Evolutionary conservation across 2,113 vertebrate genomes (phyloP), one percentile per base, ranked within the genome.

Genomic region (Odontophorus gujanensis): DNA sequence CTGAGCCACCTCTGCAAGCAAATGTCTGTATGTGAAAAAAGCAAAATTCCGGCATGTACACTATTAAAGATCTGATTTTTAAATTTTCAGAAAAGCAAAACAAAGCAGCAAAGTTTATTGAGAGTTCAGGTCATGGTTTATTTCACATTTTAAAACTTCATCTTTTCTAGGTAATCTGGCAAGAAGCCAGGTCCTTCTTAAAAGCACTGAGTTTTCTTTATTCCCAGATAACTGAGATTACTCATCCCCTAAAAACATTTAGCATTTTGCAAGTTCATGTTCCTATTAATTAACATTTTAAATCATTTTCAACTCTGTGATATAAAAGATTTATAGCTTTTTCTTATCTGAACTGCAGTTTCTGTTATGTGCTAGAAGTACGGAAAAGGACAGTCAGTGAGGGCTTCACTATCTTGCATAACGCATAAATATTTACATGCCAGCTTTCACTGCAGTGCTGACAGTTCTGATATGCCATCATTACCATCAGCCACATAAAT

Each of bases 391-490:
- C 59, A 74, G 59, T 38, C 85, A 83, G 51, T 13, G 36, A 72
- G 53, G 55, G 40, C 55, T 80, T 42, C 42, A 53, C 89, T 87
- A 0, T 66, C 79, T 84, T 78, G 57, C n/a, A 28, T 78, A 68
- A 75, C 19, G n/a, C 69, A 75, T 90, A 92, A 94, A 94, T 94
- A 88, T 86, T 86, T 92, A 86, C 83, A 63, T 53, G 62, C 65
- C 80, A 88, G 68, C 73, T 92, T 94, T 93, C 71, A 69, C 74
- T 75, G 71, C 66, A 58, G 65, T 51, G n/a, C 86, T 93, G 86
- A 62, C 75, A 89, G 67, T 92, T 92, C 42, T 91, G 45, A 83
- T 79, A 47, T 9, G 34, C 45, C 82, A 38, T 87, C 28, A 20
- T 75, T 89, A 90, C 88, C 57, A 78, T 94, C 78, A 83, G 57